Conservation (phyloP, 2,797 vertebrate genomes). For the Halcyon smyrnensis region DNA sequence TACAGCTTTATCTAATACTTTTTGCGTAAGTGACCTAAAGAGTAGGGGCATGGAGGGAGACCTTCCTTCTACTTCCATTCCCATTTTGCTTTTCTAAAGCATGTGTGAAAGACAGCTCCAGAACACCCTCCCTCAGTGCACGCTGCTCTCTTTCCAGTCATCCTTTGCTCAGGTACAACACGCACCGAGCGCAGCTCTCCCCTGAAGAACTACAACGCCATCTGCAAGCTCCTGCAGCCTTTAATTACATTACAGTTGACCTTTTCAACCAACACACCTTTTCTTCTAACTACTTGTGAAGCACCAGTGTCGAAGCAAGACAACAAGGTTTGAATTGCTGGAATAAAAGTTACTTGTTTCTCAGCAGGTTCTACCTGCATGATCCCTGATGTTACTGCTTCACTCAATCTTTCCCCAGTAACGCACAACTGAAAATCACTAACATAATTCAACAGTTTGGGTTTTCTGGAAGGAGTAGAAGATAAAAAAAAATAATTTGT, state of each 20-base stretch:
- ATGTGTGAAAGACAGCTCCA: rapidly evolving
- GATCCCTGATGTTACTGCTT: background rate
- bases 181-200: background rate
- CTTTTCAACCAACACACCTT: constrained; percentile 40
- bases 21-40: background rate
- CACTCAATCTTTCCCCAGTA: background rate
- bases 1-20: constrained; percentile 50
- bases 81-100: background rate
- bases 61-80: background rate
- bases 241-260: background rate
- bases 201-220: background rate
- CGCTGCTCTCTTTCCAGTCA: background rate
- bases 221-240: constrained; percentile 2
- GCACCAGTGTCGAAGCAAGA: background rate
- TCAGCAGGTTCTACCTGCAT: background rate
- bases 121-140: background rate
- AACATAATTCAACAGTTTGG: background rate
- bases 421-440: background rate
- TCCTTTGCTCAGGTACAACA: background rate
- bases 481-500: background rate
- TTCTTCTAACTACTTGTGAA: background rate
- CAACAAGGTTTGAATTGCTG: background rate
- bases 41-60: background rate
- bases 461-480: background rate
- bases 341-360: background rate